Conservation (phyloP, 2,113 vertebrate genomes). For the Aspidoscelis tigris region DNA sequence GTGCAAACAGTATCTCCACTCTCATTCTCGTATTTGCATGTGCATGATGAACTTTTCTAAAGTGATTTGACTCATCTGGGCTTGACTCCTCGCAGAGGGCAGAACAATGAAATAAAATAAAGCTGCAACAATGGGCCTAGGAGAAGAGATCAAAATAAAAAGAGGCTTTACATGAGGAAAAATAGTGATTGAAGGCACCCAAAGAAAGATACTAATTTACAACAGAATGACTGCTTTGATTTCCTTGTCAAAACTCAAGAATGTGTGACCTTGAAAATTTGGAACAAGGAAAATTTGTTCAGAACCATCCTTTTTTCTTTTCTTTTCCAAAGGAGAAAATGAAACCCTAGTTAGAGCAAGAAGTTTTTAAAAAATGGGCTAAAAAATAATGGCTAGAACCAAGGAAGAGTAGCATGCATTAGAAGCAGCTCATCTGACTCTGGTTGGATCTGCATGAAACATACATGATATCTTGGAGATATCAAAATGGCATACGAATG, state of each 20-base stretch:
- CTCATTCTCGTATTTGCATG: background rate
- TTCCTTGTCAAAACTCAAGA: conserved; percentile 30
- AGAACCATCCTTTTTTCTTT: background rate
- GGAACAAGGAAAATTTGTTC: background rate
- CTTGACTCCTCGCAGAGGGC: background rate
- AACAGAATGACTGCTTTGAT: conserved; percentile 31
- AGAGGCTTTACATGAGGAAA: background rate
- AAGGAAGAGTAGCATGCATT: too few relatives aligned
- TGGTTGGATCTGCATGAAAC: too few relatives aligned
- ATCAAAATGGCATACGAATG: too few relatives aligned
- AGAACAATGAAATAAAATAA: background rate
- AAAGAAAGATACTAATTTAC: conserved; percentile 31
- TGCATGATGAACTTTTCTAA: conserved; percentile 4
- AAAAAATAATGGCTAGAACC: background rate
- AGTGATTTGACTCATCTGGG: conserved; percentile 4
- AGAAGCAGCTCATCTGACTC: too few relatives aligned
- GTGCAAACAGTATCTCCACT: background rate
- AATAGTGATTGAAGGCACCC: background rate
- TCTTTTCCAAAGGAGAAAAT: background rate
- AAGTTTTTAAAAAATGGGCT: conserved; percentile 3
- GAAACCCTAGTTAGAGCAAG: background rate
- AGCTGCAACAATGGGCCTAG: background rate
- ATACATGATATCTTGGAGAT: too few relatives aligned
- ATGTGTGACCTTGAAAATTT: conserved; percentile 25
- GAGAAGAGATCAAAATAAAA: conserved; percentile 21